Conservation (phyloP, 2,888 invertebrate genomes). For the Sturmia bella region DNA sequence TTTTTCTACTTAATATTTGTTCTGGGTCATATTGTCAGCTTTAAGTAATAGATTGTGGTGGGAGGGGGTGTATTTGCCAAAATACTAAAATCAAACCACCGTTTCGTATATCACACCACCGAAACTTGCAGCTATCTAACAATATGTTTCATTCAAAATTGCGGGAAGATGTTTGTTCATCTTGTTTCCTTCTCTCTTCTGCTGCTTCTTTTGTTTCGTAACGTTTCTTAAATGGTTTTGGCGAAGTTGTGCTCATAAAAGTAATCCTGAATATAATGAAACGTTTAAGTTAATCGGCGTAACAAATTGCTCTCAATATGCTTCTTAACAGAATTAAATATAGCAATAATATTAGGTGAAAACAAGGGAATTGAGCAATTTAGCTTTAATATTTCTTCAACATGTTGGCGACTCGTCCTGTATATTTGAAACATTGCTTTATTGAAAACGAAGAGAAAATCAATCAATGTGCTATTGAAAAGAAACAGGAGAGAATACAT, state of each 20-base stretch:
- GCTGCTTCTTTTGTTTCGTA: constrained; percentile 3
- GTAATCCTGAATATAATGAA: constrained; percentile 62
- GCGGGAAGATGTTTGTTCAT: constrained; percentile 12
- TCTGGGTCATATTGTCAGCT: constrained; percentile 38
- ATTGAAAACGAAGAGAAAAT: constrained; percentile 35
- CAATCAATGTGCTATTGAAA: constrained; percentile 1
- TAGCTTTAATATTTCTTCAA: background rate
- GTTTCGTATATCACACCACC: constrained; percentile 38
- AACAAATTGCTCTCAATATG: constrained; percentile 65
- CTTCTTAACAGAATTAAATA: constrained; percentile 48
- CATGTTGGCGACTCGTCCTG: background rate
- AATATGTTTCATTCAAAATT: constrained; percentile 10
- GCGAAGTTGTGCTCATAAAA: constrained; percentile 47
- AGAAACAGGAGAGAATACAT: background rate
- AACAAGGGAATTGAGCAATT: constrained; percentile 64
- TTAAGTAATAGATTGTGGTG: background rate
- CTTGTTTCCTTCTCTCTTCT: background rate
- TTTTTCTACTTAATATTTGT: background rate
- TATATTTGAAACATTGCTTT: constrained; percentile 11
- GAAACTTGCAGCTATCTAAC: background rate
- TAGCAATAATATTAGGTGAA: constrained; percentile 56
- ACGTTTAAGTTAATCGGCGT: constrained; percentile 69
- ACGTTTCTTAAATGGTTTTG: constrained; percentile 22
- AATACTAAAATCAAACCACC: constrained; percentile 28
- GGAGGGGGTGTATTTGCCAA: constrained; percentile 6